These are phyloP conservation scores for Rhabdornis inornatus DNA, from an alignment of 2,113 vertebrate genomes.

Conservation along the genomic window DNA sequence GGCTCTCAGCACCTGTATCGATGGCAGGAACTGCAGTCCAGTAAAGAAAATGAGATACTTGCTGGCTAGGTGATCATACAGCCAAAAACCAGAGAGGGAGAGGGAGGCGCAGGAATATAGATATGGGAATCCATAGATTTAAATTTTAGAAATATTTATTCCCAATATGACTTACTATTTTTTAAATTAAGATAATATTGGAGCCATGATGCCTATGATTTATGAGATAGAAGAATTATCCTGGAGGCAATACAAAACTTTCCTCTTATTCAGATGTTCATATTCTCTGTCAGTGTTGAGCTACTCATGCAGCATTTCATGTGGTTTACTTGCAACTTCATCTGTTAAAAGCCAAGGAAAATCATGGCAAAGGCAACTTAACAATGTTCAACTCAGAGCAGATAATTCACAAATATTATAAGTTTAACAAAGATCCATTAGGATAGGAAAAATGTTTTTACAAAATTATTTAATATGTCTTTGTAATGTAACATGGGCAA, in stretches of 20 bases:
- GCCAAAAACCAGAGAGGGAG: neutral
- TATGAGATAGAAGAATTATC: neutral
- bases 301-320: neutral
- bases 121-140: neutral
- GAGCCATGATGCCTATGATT: neutral
- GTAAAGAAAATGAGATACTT: neutral
- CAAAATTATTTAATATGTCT: neutral
- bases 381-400: neutral
- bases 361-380: neutral
- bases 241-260: neutral
- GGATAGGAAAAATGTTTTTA: neutral
- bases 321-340: neutral
- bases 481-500: neutral
- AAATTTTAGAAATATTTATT: neutral
- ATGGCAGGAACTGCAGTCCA: neutral
- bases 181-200: neutral
- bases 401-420: neutral
- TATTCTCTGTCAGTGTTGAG: neutral
- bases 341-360: neutral
- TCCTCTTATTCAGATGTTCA: neutral
- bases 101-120: neutral
- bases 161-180: neutral
- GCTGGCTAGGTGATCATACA: neutral
- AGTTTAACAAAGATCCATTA: neutral
- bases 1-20: accelerated